Evolutionary conservation across 2,113 vertebrate genomes (phyloP).

Genomic region (Ciconia stormi): DNA sequence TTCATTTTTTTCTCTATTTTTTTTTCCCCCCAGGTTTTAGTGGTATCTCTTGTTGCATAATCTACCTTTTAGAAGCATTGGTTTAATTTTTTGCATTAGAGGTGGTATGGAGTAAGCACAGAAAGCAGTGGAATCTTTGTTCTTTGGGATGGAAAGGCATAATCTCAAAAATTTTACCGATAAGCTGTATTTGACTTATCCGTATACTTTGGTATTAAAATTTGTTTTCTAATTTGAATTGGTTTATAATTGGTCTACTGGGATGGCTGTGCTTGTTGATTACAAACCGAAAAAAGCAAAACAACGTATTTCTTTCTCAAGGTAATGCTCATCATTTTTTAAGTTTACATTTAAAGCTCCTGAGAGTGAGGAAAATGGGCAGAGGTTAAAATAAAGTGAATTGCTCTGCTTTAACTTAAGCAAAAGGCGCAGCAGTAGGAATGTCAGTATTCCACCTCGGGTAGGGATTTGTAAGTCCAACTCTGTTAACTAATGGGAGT

Average conservation of each 20-base stretch:
- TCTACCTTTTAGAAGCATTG: not conserved
- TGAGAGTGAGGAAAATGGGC: not conserved
- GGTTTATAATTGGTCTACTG: constrained; percentile 6
- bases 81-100: not conserved
- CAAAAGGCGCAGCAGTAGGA: not conserved
- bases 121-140: not conserved
- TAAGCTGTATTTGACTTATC: not conserved
- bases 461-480: not conserved
- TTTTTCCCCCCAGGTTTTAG: not conserved
- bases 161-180: not conserved
- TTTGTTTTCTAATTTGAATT: not conserved
- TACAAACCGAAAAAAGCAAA: not conserved
- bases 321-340: not conserved
- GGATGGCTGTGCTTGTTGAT: not conserved
- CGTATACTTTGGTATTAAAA: not conserved
- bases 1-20: not conserved
- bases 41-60: not conserved
- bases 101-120: not conserved
- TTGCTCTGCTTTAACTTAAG: not conserved
- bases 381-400: constrained; percentile 7
- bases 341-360: not conserved
- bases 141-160: not conserved
- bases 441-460: not conserved
- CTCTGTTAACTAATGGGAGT: not conserved
- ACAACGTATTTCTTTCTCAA: not conserved